Base-by-base conservation (phyloP, 2,113 vertebrate genomes). In the Thalassarche chlororhynchos region DNA sequence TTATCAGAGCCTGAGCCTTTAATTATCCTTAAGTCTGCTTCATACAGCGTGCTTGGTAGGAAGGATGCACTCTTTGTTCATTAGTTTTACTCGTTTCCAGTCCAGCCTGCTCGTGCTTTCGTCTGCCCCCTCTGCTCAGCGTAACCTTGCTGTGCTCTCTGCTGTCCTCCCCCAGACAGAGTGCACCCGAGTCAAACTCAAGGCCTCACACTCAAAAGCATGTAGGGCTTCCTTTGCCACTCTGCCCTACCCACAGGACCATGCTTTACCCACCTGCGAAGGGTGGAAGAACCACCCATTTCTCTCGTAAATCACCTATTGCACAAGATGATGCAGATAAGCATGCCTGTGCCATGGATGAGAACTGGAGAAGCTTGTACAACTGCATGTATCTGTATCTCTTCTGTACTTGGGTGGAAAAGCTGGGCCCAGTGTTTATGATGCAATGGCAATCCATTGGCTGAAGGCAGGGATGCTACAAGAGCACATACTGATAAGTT, bases 221-320 rank as follows among this genome's bases (percentile, higher is more conserved):
- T 16, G 38, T 15, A 55, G 47, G 34, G 38, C 49, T 64, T 61
- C 60, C n/a, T 26, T 16, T 74, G 32, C 26, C 19, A 4, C 13
- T 24, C 32, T 38, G 40, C 9, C 15, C 60, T n/a, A 6, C 7
- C n/a, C 62, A 29, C 23, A 84, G 47, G 58, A 49, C 14, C 21
- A 26, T 6, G 31, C 15, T 87, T 10, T 9, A 66, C 18, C 10
- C 44, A 58, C 20, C 32, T 31, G 42, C 2, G 24, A 51, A 40
- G 10, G 12, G 34, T 40, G 24, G 52, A 71, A 49, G 19, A 49
- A 17, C 4, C 8, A 49, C 8, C 18, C 0, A 0, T 31, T 76
- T 58, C 77, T 80, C 57, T 64, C 52, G 66, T 26, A 15, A 49
- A 76, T 14, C 77, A 26, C 16, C 11, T 42, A 2, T 3, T 31